phyloP scores from a whole-genome alignment of 2,113 vertebrate genomes.

The Poeciliopsis turrubarensis region DNA sequence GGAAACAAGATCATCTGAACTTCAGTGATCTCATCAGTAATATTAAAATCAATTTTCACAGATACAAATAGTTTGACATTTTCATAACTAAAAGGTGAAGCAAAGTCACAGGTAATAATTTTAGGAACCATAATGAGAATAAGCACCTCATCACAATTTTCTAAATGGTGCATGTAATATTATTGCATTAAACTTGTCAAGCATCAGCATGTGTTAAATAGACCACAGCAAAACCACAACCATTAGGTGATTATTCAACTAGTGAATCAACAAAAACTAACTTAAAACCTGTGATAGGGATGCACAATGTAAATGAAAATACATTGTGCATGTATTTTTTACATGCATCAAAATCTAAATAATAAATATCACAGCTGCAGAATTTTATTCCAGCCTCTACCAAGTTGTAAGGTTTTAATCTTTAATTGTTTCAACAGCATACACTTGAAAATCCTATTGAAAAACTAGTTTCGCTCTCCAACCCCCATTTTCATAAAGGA shows the following conservation, averaged over 20 bases:
- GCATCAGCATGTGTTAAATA: neutral
- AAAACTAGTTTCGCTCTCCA: neutral
- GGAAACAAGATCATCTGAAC: slow-evolving; percentile 3
- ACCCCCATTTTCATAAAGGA: neutral
- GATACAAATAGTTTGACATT: neutral
- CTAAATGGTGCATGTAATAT: neutral
- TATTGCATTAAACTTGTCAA: neutral
- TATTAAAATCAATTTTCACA: neutral
- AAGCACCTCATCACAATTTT: neutral
- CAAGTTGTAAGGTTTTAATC: neutral
- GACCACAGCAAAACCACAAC: neutral
- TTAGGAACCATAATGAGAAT: neutral
- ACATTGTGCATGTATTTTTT: neutral
- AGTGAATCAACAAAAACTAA: neutral
- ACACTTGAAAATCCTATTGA: neutral
- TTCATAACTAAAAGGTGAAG: neutral
- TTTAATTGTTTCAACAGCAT: neutral
- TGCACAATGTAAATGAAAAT: neutral
- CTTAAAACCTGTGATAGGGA: neutral
- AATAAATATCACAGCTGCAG: neutral
- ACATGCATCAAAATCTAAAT: neutral
- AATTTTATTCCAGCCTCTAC: neutral
- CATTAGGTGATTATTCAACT: neutral
- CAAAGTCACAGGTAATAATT: neutral
- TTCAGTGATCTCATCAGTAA: neutral